phyloP scores from a whole-genome alignment of 1,140 invertebrate genomes.

The Sarcophaga peregrina region DNA sequence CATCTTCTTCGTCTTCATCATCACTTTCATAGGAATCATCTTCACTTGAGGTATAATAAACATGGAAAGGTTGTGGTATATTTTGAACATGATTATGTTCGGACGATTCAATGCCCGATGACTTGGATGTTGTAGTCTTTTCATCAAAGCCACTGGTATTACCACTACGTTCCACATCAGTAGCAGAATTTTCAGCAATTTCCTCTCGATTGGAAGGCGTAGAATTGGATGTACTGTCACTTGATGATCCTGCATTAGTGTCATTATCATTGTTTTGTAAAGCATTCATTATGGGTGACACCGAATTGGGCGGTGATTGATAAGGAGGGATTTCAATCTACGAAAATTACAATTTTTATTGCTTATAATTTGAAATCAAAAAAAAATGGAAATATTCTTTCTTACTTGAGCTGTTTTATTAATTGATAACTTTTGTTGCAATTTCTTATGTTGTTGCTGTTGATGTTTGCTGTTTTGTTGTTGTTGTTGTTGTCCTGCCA shows the following conservation, averaged over 20 bases:
- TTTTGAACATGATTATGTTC: conserved; percentile 46
- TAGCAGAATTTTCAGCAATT: conserved; percentile 1
- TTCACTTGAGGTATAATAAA: conserved; percentile 1
- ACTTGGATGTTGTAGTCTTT: conserved; percentile 54
- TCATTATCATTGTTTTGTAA: conserved; percentile 29
- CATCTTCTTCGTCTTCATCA: conserved; percentile 34
- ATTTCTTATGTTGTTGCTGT: conserved; percentile 33
- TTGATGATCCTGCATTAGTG: not conserved
- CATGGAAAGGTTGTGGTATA: not conserved
- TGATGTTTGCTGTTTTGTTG: conserved; percentile 9
- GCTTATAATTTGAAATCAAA: not conserved
- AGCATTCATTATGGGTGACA: conserved; percentile 29
- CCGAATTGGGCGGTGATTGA: conserved; percentile 23
- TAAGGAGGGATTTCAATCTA: conserved; percentile 45
- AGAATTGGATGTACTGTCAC: not conserved
- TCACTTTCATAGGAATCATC: conserved; percentile 14
- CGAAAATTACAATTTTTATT: conserved; percentile 17
- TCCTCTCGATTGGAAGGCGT: not conserved
- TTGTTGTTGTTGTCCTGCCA: conserved; percentile 30
- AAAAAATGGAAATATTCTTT: not conserved
- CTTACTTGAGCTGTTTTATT: conserved; percentile 41
- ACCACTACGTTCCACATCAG: conserved; percentile 37
- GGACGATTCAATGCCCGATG: conserved; percentile 60
- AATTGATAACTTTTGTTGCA: conserved; percentile 41
- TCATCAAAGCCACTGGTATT: conserved; percentile 48